Conservation (phyloP, 1,140 invertebrate genomes). For the Drosophila orena region DNA sequence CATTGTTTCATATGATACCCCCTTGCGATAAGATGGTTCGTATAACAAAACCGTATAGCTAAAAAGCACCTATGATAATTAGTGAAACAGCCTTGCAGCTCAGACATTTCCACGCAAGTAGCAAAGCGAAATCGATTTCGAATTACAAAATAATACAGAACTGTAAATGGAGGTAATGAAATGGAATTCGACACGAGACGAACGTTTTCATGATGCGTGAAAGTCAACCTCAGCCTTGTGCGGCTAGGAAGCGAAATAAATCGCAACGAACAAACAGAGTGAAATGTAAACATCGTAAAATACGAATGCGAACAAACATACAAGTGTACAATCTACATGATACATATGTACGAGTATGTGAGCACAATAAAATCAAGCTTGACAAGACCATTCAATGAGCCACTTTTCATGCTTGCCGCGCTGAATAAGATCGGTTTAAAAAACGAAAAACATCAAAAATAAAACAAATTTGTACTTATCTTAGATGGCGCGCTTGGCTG, state of each 20-base stretch:
- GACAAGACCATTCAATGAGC: constrained; percentile 50
- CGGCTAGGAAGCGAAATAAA: constrained; percentile 69
- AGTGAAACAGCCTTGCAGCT: constrained; percentile 50
- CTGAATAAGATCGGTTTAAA: constrained; percentile 22
- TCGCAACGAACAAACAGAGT: constrained; percentile 34
- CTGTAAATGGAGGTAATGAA: constrained; percentile 65
- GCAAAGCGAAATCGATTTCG: constrained; percentile 67
- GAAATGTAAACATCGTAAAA: constrained; percentile 67
- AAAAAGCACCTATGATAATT: constrained; percentile 16
- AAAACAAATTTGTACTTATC: constrained; percentile 60
- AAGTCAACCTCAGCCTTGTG: constrained; percentile 64
- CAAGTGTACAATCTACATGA: background rate
- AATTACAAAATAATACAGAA: constrained; percentile 65
- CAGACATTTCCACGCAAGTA: constrained; percentile 33
- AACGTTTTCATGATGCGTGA: constrained; percentile 59
- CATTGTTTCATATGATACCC: constrained; percentile 9
- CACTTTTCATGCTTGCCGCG: constrained; percentile 62
- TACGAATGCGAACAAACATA: constrained; percentile 7
- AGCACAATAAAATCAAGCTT: constrained; percentile 32
- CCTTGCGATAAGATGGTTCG: constrained; percentile 58
- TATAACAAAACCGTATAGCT: constrained; percentile 32
- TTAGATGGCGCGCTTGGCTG: constrained; percentile 51
- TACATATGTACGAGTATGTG: constrained; percentile 19
- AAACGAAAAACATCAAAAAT: constrained; percentile 47
- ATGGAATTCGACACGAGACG: constrained; percentile 32